Evolutionary conservation across 2,113 vertebrate genomes (phyloP).

Genomic region (Ictidomys tridecemlineatus): DNA sequence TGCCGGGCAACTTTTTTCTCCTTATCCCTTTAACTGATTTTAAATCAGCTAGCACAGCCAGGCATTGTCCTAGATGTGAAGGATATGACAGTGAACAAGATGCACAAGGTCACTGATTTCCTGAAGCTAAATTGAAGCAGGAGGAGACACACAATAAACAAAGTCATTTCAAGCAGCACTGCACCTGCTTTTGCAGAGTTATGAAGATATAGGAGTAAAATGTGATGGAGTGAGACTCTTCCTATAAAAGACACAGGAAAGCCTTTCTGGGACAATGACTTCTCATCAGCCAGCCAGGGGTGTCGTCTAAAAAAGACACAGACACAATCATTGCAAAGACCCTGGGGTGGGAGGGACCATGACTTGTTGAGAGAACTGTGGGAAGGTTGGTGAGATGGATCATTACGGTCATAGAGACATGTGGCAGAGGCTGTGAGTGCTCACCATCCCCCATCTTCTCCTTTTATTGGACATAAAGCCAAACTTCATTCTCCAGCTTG

Average conservation of each 20-base stretch:
- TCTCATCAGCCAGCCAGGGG: background rate
- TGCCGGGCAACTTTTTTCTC: background rate
- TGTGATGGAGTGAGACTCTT: background rate
- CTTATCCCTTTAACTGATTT: background rate
- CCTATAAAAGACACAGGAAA: background rate
- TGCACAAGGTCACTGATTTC: conserved; percentile 5
- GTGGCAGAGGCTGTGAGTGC: background rate
- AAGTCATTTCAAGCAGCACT: background rate
- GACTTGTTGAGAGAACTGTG: background rate
- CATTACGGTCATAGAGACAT: background rate
- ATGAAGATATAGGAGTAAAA: background rate
- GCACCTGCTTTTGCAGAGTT: background rate
- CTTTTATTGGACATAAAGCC: background rate
- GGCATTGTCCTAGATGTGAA: background rate
- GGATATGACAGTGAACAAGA: background rate
- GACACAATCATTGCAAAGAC: background rate
- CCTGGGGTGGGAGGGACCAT: background rate
- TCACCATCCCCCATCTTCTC: background rate
- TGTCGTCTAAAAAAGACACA: background rate
- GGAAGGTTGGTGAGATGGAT: background rate
- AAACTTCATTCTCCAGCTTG: background rate
- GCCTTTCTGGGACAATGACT: background rate
- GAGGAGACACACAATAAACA: conserved; percentile 23
- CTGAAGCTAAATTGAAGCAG: background rate
- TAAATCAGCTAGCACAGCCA: background rate